Base-by-base conservation (phyloP, 2,113 vertebrate species). In the Prinia subflava region DNA sequence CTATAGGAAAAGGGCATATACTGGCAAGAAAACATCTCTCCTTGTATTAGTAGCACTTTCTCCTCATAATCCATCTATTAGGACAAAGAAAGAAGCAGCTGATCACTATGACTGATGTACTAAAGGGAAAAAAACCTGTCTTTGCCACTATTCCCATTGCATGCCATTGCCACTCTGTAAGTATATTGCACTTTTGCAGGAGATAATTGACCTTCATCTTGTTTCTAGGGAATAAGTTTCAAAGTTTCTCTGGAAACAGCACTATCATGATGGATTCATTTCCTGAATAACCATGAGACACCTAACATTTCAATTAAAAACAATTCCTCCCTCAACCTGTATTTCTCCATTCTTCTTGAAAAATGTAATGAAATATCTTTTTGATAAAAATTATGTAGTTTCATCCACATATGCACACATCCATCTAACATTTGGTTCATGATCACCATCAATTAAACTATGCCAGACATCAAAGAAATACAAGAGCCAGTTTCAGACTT, bases 141-240 rank as follows among this genome's bases (percentile, higher is more conserved):
- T 83, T 93, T 95, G n/a, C 49, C 33, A 28, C 28, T 81, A 41
- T 83, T 92, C 68, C 69, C 41, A 35, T 67, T n/a, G 30, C 37
- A n/a, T 35, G 28, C 28, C 52, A 28, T 73, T 87, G 28, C 28
- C 53, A 47, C 56, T 83, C 35, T 65, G 62, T 60, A 76, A 79
- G 62, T 4, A 0, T 10, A 25, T 15, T 79, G 37, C 46, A 47
- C 7, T 35, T 75, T 79, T 64, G 73, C 22, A 31, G 37, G 56
- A 85, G 62, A 76, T 87, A 89, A 85, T 33, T 52, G 55, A 79
- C 94, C 74, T 73, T 89, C 52, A 50, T 39, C 67, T 80, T 69
- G 37, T 73, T 95, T 79, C 87, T 64, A 65, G 69, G 46, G 88
- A 89, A 92, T 71, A 68, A 74, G 14, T 92, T 84, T 76, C 31